Evolutionary conservation across 2,888 invertebrate species (phyloP).

Genomic region (Tenthredo notha): DNA sequence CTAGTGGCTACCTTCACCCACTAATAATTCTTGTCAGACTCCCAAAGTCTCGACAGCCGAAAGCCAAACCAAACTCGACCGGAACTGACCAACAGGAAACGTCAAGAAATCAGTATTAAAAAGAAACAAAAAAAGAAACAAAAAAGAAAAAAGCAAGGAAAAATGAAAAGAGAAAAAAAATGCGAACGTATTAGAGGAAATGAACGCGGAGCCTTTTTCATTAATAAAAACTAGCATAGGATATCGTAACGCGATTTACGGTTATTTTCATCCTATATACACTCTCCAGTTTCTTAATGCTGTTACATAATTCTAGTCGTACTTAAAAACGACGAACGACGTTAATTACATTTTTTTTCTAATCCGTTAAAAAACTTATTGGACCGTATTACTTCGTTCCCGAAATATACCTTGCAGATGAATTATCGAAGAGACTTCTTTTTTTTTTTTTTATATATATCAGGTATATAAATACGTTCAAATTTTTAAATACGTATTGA

Average conservation of each 20-base stretch:
- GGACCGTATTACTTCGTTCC: too few species aligned
- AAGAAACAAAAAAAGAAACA: neutral
- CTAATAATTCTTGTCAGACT: slow-evolving; percentile 79
- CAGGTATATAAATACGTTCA: too few species aligned
- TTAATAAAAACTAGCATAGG: neutral
- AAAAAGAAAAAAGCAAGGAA: neutral
- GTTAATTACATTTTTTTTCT: too few species aligned
- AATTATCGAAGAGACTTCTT: too few species aligned
- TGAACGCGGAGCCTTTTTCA: neutral
- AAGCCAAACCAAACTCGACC: slow-evolving; percentile 62
- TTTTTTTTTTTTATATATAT: too few species aligned
- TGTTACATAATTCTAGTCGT: too few species aligned
- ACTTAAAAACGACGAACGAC: too few species aligned
- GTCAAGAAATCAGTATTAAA: neutral
- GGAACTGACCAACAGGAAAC: slow-evolving; percentile 50
- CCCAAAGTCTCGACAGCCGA: slow-evolving; percentile 73
- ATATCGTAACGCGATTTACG: neutral
- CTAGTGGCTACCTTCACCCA: slow-evolving; percentile 78
- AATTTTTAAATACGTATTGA: too few species aligned
- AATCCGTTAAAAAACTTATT: too few species aligned
- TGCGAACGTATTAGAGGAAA: neutral
- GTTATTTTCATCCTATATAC: neutral
- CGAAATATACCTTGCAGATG: too few species aligned
- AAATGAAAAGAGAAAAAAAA: neutral
- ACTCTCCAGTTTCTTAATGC: too few species aligned